Evolutionary conservation across 2,888 invertebrate species (phyloP), one percentile per base, ranked within the genome.

Genomic region (Erynnis tages): DNA sequence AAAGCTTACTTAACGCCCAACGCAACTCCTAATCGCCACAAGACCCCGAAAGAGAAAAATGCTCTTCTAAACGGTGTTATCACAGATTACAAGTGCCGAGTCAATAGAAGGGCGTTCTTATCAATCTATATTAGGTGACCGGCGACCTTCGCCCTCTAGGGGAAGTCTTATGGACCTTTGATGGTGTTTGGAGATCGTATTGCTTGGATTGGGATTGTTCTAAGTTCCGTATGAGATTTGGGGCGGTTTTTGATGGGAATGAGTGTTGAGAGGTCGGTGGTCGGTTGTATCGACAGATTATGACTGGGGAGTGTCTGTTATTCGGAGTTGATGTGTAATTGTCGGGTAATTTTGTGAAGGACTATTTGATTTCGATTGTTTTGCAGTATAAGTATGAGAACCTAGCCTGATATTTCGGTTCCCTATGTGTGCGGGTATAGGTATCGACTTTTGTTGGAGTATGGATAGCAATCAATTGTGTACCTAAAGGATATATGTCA

Each of bases 121-220:
- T 73, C 72, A 71, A 70, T 72, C 69, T 66, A 64, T 60, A 71
- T 70, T 68, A 69, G 65, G 59, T 64, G 63, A 58, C 58, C 62
- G 56, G 34, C 34, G 49, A 49, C 49, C 40, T 40, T 48, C 2
- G 16, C 30, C 17, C 38, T 40, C 13, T 19, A 16, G 43, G 35
- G 43, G 27, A 13, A 23, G 40, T 32, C 34, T 32, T 32, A 29
- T 40, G 49, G n/a, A n/a, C n/a, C 11, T 3, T 11, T n/a, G 32
- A 40, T 23, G 25, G 13, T 41, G 49, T 34, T 23, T 35, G 17
- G 19, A 23, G 41, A 41, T 50, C 41, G 14, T 43, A 35, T 50
- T 48, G 30, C 23, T 32, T 14, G 32, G 16, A 32, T 41, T 32
- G 16, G 40, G 30, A 23, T 49, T 45, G 37, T 44, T 49, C 25